phyloP scores from a whole-genome alignment of 1,140 invertebrate genomes.

The Globodera ellingtonae region DNA sequence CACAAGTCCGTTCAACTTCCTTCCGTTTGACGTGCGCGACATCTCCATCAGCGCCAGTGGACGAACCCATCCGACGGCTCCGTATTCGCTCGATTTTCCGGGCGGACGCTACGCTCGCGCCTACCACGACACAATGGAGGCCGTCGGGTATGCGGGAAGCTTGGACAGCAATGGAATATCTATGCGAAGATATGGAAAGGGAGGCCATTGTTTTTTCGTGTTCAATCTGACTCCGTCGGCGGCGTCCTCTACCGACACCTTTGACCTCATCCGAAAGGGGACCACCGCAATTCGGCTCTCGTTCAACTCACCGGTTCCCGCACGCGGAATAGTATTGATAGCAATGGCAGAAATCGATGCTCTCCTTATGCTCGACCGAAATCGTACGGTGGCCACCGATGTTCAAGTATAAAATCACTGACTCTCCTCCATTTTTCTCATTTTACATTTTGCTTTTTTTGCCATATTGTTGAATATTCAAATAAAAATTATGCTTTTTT shows the following conservation, averaged over 20 bases:
- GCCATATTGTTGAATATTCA: too few species aligned
- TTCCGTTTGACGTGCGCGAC: slow-evolving; percentile 19
- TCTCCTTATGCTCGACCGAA: slow-evolving; percentile 16
- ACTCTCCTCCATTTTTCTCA: too few species aligned
- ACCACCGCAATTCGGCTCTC: slow-evolving; percentile 21
- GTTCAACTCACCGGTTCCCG: slow-evolving; percentile 19
- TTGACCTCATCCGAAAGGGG: slow-evolving; percentile 31
- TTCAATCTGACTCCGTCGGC: slow-evolving; percentile 27
- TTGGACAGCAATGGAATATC: slow-evolving; percentile 33
- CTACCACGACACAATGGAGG: slow-evolving; percentile 27
- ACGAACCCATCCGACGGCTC: slow-evolving; percentile 5
- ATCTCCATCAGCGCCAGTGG: slow-evolving; percentile 9
- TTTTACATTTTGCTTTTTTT: too few species aligned
- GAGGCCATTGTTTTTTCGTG: slow-evolving; percentile 10
- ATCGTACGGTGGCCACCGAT: background rate
- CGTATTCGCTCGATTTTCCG: slow-evolving; percentile 29
- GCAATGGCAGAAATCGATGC: slow-evolving; percentile 11
- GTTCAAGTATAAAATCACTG: slow-evolving; percentile 12
- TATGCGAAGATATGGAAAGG: slow-evolving; percentile 9
- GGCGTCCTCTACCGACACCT: background rate
- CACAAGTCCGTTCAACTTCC: slow-evolving; percentile 15
- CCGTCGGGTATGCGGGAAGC: slow-evolving; percentile 11
- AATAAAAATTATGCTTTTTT: too few species aligned
- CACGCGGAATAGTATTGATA: slow-evolving; percentile 15
- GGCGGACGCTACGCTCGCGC: slow-evolving; percentile 14